These are phyloP conservation scores for Microctonus hyperodae DNA, from an alignment of 2,888 invertebrate genomes.

Conservation along the genomic window DNA sequence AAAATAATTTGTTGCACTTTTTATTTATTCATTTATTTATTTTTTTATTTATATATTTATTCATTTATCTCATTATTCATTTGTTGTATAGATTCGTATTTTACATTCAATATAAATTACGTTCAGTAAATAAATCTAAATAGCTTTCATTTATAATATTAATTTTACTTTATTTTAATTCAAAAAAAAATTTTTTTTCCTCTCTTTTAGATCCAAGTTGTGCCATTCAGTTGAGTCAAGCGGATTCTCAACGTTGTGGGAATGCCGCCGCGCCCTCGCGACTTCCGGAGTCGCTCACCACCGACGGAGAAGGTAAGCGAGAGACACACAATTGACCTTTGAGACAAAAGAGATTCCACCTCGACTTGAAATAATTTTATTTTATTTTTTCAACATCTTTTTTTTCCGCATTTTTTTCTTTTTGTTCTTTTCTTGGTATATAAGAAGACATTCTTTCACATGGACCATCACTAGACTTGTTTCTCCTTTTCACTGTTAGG, in stretches of 20 bases:
- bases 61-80: not conserved
- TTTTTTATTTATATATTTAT: not conserved
- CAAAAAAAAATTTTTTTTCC: conserved; percentile 8
- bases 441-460: conserved; percentile 20
- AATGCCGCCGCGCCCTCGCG: conserved; percentile 70
- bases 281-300: conserved; percentile 78
- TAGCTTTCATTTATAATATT: not conserved
- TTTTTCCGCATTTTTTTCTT: not conserved
- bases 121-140: too few species aligned
- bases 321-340: conserved; percentile 7
- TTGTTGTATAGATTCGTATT: too few species aligned
- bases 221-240: conserved; percentile 71
- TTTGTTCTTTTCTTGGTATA: not conserved
- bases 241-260: conserved; percentile 66
- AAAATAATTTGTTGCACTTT: not conserved
- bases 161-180: not conserved
- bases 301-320: conserved; percentile 76
- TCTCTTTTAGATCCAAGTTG: conserved; percentile 67
- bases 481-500: not conserved
- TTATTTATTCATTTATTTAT: not conserved
- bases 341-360: conserved; percentile 48
- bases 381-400: not conserved
- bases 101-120: too few species aligned
- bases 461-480: conserved; percentile 23
- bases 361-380: conserved; percentile 24